Base-by-base conservation (phyloP, 2,888 invertebrate genomes). In the Drosophila anomalata region DNA sequence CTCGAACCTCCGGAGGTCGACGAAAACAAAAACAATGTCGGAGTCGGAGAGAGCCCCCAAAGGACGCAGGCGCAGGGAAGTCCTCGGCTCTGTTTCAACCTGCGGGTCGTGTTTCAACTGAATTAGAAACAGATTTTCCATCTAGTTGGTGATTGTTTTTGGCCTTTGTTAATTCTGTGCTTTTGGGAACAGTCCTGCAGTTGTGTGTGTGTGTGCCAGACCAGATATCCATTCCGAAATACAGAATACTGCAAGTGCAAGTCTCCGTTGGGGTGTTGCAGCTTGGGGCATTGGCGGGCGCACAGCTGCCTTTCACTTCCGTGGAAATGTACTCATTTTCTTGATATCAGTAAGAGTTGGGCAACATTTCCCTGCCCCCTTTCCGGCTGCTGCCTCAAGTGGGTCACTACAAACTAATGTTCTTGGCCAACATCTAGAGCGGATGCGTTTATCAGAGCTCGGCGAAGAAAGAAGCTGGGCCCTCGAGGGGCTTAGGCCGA, bases 351-450 rank as follows among this genome's bases (percentile, higher is more conserved):
- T 6, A 12, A 36, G 4, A 29, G 44, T 52, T 66, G 51, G 26
- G 42, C n/a, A 44, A 55, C 61, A 46, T 66, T 65, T 61, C 61
- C 62, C 39, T 5, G 9, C 39, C 42, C 24, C 31, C 12, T 6
- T n/a, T 6, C 33, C n/a, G n/a, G 4, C 5, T 33, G 4, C 33
- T n/a, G 33, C n/a, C 9, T 20, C 67, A 86, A 83, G 83, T 81
- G 83, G 83, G 80, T 86, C 81, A 77, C 86, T 73, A 72, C 71
- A 71, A 85, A 77, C 41, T 82, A 72, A 77, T 77, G 75, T 72
- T 71, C 76, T 69, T 67, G 66, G 50, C 72, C 72, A 75, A 72
- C 74, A 84, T 87, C 78, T 87, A 67, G 73, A 71, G 62, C 81
- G 87, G 82, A 86, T 76, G 78, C 76, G 67, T 83, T 79, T 80